Percentiles rank a stretch among this genome's conserved stretches.
Conservation (phyloP, 2,113 vertebrate species). For the Pelecanoides urinatrix region DNA sequence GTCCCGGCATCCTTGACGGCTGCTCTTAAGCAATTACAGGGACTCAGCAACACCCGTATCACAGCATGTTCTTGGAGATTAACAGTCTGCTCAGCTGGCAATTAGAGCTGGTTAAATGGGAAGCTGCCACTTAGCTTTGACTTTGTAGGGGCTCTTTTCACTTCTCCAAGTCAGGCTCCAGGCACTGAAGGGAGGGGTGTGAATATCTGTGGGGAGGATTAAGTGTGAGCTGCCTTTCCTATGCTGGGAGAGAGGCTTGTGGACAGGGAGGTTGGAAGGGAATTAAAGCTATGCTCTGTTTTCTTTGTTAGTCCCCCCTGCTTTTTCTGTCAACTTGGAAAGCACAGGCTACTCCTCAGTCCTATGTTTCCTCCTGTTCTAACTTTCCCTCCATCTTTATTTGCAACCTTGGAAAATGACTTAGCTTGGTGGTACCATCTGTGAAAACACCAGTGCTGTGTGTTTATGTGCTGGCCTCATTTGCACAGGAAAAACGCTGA, state of each 20-base stretch:
- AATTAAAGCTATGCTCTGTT: neutral
- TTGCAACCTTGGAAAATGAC: neutral
- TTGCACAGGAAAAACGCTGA: neutral
- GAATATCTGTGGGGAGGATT: neutral
- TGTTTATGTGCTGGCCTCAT: neutral
- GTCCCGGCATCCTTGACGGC: slow-evolving; percentile 32
- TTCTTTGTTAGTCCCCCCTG: neutral
- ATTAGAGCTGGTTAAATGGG: slow-evolving; percentile 46
- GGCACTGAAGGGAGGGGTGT: neutral
- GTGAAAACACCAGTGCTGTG: neutral
- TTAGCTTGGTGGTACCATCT: neutral
- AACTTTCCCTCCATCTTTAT: neutral
- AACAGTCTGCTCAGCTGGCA: slow-evolving; percentile 20
- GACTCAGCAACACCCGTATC: slow-evolving; percentile 38
- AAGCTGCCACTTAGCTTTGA: slow-evolving; percentile 44
- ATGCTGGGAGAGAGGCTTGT: neutral
- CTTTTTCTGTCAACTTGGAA: neutral
- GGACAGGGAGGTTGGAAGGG: neutral
- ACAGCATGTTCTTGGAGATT: slow-evolving; percentile 18
- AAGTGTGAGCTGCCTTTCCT: neutral
- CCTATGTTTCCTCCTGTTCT: neutral
- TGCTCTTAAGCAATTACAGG: slow-evolving; percentile 43
- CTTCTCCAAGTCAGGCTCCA: neutral
- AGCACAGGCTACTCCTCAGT: neutral
- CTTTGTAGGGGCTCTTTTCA: neutral